Evolutionary conservation across 2,888 invertebrate genomes (phyloP).

Genomic region (Brachylomia viminalis): DNA sequence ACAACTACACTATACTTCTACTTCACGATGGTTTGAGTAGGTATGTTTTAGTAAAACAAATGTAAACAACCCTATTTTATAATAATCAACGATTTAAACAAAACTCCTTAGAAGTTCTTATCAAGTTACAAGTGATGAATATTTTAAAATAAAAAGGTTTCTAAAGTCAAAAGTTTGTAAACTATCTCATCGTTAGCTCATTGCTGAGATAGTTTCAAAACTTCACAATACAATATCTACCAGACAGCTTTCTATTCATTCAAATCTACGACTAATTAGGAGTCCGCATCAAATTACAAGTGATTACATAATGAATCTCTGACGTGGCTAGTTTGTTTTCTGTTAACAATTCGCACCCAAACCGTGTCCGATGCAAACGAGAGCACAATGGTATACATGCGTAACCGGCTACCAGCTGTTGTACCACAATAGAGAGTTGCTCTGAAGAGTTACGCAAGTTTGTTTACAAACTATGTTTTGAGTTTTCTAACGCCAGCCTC

Average conservation of each 20-base stretch:
- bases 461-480: slow-evolving; percentile 81
- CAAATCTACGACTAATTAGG: neutral
- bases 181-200: neutral
- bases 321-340: slow-evolving; percentile 31
- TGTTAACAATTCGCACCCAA: slow-evolving; percentile 71
- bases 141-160: neutral
- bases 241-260: slow-evolving; percentile 19
- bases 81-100: too few relatives aligned
- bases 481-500: slow-evolving; percentile 48
- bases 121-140: slow-evolving; percentile 3
- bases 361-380: slow-evolving; percentile 78
- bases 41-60: too few relatives aligned
- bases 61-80: too few relatives aligned
- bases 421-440: slow-evolving; percentile 85
- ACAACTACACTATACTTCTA: neutral
- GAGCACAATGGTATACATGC: slow-evolving; percentile 81
- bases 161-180: neutral
- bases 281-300: slow-evolving; percentile 19
- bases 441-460: slow-evolving; percentile 83
- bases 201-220: neutral
- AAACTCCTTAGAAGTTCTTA: neutral
- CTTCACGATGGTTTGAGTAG: too few relatives aligned
- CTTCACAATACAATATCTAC: neutral
- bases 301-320: slow-evolving; percentile 40
- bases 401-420: slow-evolving; percentile 85